A percentile compares a stretch with the other conserved stretches of the same genome.
Evolutionary conservation across 1,140 invertebrate species (phyloP).

Genomic region (Holcopasites calliopsidis): DNA sequence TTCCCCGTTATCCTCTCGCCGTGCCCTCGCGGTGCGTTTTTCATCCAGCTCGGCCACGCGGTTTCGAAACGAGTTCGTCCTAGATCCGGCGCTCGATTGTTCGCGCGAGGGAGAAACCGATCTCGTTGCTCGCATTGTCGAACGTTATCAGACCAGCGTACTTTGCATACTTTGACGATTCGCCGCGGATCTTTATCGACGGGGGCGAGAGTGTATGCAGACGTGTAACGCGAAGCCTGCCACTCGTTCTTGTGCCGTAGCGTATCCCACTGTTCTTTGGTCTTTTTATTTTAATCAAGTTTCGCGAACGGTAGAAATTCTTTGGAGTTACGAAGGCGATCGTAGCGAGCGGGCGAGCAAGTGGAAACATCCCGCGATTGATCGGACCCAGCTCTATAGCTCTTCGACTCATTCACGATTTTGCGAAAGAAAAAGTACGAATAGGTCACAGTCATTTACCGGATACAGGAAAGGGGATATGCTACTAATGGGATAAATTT

Average conservation of each 20-base stretch:
- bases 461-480: no score
- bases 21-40: background rate
- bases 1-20: conserved; percentile 22
- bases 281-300: background rate
- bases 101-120: background rate
- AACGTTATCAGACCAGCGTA: background rate
- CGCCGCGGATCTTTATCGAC: background rate
- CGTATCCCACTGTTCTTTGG: no score
- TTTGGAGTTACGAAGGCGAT: no score
- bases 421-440: background rate
- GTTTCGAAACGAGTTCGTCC: conserved; percentile 6
- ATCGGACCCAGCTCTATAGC: background rate
- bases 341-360: background rate
- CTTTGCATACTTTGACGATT: background rate
- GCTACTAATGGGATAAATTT: conserved; percentile 33
- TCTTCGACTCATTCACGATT: background rate
- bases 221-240: no score
- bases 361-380: background rate
- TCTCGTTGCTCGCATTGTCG: background rate
- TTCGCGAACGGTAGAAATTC: no score
- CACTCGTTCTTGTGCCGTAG: no score
- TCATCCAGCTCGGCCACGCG: background rate
- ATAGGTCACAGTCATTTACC: background rate
- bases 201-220: background rate
- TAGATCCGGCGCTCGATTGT: conserved; percentile 13